phyloP scores from a whole-genome alignment of 2,888 invertebrate genomes.

The Periphyllus acericola region DNA sequence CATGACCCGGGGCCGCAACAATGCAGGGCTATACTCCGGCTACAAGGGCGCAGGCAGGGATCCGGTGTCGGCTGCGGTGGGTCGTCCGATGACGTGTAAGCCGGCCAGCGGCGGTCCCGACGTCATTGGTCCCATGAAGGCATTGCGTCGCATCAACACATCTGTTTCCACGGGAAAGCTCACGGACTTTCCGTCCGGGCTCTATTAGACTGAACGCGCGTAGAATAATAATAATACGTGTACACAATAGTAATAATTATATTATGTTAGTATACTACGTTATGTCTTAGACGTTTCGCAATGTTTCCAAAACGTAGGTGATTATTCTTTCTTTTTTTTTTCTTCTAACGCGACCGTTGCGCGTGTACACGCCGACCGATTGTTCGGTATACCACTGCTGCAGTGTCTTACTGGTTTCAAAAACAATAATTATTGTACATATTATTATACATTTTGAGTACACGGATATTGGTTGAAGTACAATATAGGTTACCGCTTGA shows the following conservation, averaged over 20 bases:
- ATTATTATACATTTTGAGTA: background rate
- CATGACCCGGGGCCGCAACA: conserved; percentile 73
- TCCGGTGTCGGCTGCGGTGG: background rate
- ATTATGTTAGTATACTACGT: too few relatives aligned
- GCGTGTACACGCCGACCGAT: background rate
- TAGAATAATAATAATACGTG: background rate
- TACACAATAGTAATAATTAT: too few relatives aligned
- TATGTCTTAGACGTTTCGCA: too few relatives aligned
- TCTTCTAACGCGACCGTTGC: too few relatives aligned
- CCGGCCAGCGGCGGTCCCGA: conserved; percentile 61
- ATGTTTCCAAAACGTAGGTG: too few relatives aligned
- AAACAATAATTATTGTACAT: background rate
- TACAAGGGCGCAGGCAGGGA: conserved; percentile 66
- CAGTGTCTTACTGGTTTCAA: background rate
- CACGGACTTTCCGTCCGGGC: conserved; percentile 65
- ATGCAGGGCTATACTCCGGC: conserved; percentile 76
- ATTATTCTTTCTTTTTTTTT: too few relatives aligned
- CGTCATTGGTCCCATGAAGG: conserved; percentile 60
- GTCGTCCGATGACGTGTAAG: conserved; percentile 17
- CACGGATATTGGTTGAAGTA: background rate
- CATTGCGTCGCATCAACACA: conserved; percentile 64
- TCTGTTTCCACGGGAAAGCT: conserved; percentile 65
- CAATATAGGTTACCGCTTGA: conserved; percentile 43
- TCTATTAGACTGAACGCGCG: conserved; percentile 64
- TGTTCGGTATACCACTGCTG: background rate